Evolutionary conservation across 2,888 invertebrate species (phyloP), one percentile per base, ranked within the genome.

Genomic region (Leptinotarsa haldemani): DNA sequence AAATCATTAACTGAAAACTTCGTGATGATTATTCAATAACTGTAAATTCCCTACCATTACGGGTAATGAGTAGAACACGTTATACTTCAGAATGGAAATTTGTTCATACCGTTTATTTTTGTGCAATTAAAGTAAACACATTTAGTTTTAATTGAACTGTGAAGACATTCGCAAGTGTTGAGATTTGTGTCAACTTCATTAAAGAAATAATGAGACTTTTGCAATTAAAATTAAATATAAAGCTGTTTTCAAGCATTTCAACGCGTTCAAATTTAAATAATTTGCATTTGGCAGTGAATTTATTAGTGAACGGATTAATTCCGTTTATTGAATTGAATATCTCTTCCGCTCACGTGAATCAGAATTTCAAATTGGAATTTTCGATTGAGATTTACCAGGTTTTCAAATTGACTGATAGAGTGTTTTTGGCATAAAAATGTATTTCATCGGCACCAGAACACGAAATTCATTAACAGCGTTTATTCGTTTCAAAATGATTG

Each of bases 201-300:
- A 82, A 82, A 82, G 82, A 81, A 83, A 83, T 84, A 84, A 83
- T 80, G 83, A 83, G 83, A 80, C 74, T 81, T 83, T 82, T 78
- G 83, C 82, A 83, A 84, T 84, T 82, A 82, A 83, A 83, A 82
- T 82, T 82, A 80, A 82, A 83, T 80, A 81, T 82, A 83, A 80
- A 79, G 79, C 76, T 79, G 79, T 79, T 80, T 77, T 78, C 76
- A 75, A 78, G 78, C 66, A 71, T 52, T 40, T 48, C 70, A 63
- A 73, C 73, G 77, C 78, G 77, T 79, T 78, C 77, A 71, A 78
- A 83, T 83, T 83, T 80, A 78, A 82, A 82, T 82, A 82, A 83
- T 82, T 81, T 80, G 79, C 80, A 81, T 80, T 80, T 78, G 79
- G 74, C 79, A 77, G 77, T 73, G 77, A 74, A 80, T 80, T 80